phyloP scores from a whole-genome alignment of 2,888 invertebrate species.

The Leucophenga montana region DNA sequence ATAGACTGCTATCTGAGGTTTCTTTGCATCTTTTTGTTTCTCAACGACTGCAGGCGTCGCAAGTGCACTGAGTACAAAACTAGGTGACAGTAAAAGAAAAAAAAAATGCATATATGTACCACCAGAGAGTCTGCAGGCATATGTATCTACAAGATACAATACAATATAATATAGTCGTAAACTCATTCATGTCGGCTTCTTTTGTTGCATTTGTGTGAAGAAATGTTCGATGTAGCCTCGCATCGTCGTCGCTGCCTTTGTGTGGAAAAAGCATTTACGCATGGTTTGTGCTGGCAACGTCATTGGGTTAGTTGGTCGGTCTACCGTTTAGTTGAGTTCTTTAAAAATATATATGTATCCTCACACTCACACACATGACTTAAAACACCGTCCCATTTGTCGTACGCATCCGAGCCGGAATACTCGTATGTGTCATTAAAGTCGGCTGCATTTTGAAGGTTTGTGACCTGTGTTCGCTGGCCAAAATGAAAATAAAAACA shows the following conservation, averaged over 20 bases:
- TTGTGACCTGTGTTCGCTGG: too few relatives aligned
- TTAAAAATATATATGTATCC: not conserved
- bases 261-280: not conserved
- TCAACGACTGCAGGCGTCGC: too few relatives aligned
- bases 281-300: not conserved
- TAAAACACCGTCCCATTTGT: not conserved
- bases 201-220: constrained; percentile 11
- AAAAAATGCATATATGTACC: constrained; percentile 39
- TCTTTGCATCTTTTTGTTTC: too few relatives aligned
- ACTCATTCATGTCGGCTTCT: not conserved
- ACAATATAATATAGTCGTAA: too few relatives aligned
- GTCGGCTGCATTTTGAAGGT: too few relatives aligned
- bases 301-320: constrained; percentile 4
- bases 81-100: constrained; percentile 24
- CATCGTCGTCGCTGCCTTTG: constrained; percentile 10
- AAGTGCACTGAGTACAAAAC: constrained; percentile 14
- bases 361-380: not conserved
- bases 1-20: too few relatives aligned
- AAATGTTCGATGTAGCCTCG: too few relatives aligned
- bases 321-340: not conserved
- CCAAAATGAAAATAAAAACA: not conserved
- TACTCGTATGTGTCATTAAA: constrained; percentile 6
- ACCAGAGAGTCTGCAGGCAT: constrained; percentile 25
- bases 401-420: not conserved
- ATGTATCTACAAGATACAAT: not conserved